Evolutionary conservation across 2,888 invertebrate genomes (phyloP).

Genomic region (Elegia similella): DNA sequence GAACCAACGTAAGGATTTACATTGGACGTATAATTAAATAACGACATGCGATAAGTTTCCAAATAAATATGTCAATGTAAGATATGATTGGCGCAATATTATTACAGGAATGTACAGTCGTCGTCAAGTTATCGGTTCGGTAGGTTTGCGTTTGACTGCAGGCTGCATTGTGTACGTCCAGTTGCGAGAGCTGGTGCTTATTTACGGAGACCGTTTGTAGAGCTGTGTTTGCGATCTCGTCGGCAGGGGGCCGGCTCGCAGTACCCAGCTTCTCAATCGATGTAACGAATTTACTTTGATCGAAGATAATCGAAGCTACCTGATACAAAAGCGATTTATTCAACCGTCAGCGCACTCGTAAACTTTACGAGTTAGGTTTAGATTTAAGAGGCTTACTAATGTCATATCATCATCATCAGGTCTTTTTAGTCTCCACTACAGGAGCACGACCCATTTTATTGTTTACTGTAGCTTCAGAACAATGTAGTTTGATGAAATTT

Average conservation of each 20-base stretch:
- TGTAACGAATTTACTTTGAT: conserved; percentile 27
- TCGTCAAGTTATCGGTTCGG: conserved; percentile 11
- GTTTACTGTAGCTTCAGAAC: not conserved
- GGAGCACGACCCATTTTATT: too few relatives aligned
- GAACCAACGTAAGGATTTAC: conserved; percentile 17
- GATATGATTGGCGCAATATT: not conserved
- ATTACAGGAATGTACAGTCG: not conserved
- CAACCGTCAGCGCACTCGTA: not conserved
- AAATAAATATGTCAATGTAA: not conserved
- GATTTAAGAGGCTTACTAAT: not conserved
- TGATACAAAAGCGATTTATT: conserved; percentile 12
- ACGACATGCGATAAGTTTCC: not conserved
- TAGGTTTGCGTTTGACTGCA: conserved; percentile 23
- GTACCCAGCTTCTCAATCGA: conserved; percentile 30
- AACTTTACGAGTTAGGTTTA: not conserved
- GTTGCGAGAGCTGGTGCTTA: conserved; percentile 51
- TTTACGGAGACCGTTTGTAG: conserved; percentile 60
- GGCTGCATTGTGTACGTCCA: conserved; percentile 25
- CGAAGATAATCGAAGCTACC: conserved; percentile 18
- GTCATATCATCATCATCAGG: too few relatives aligned
- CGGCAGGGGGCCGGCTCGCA: conserved; percentile 31
- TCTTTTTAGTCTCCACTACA: too few relatives aligned
- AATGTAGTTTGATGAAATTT: not conserved
- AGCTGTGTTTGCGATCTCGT: conserved; percentile 59
- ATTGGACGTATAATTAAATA: not conserved